Evolutionary conservation across 2,888 invertebrate genomes (phyloP), one percentile per base, ranked within the genome.

Genomic region (Hemithea aestivaria): DNA sequence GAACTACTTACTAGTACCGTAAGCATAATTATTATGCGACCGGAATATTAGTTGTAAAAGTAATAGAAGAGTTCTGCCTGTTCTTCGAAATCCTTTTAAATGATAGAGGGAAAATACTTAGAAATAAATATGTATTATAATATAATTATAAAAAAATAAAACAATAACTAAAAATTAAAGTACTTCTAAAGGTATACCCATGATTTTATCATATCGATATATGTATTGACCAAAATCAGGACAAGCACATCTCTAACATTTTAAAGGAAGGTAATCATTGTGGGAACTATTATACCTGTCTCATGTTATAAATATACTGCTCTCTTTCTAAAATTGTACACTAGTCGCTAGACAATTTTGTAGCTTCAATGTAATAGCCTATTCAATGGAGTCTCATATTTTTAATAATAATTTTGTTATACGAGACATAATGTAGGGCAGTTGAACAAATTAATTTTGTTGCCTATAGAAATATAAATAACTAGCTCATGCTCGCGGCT

Each of bases 221-320:
- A 22, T 7, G 21, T 22, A 31, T 28, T 29, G 2, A 35, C 26
- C 38, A 38, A 45, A 48, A 52, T 60, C 57, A 59, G 62, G 57
- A 48, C 32, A 9, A 11, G 8, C 26, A 24, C 56, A 46, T 48
- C 59, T 45, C 64, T 61, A 16, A 36, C 55, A 57, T 55, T 71
- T 77, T 77, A 82, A 78, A 78, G 82, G 81, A 80, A 80, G 73
- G 77, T 84, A 83, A 87, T 85, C 83, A 66, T 78, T 83, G 84
- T 87, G 85, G 82, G 85, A 85, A 85, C 76, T 66, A 70, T 72
- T 69, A 63, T 66, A 54, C 58, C 75, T 67, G 57, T 76, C 76
- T 76, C 76, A 66, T 51, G 58, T 56, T 49, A 58, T 70, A 57
- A 56, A 53, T 74, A 61, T 58, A 40, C 54, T 69, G 53, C 31